Conservation (phyloP, 2,113 vertebrate species). For the Paradisaea rubra region DNA sequence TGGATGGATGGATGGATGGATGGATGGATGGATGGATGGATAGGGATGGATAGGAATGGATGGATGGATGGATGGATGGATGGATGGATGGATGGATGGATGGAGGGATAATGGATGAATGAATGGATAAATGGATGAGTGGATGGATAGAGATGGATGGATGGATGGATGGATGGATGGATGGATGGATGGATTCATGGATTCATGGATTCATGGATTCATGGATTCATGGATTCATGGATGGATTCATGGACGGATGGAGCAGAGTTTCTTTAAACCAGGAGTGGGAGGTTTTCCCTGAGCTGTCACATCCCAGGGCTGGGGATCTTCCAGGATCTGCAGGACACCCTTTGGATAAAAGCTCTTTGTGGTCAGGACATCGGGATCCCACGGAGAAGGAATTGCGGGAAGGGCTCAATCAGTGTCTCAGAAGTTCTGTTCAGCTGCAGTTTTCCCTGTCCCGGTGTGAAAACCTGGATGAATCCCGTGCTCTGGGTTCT, state of each 20-base stretch:
- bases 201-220: background rate
- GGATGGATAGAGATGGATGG: background rate
- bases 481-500: background rate
- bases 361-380: background rate
- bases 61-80: background rate
- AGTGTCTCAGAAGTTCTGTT: no score
- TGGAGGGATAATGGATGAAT: background rate
- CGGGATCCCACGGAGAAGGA: background rate
- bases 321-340: background rate
- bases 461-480: background rate
- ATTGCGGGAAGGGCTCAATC: background rate
- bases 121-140: background rate
- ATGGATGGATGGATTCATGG: background rate
- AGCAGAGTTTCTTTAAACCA: background rate
- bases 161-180: background rate
- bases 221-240: background rate
- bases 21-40: background rate
- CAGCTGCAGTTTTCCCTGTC: background rate
- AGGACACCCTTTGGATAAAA: background rate
- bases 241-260: background rate
- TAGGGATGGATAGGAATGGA: background rate
- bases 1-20: no score
- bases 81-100: background rate
- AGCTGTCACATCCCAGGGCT: background rate
- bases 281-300: background rate